Percentiles rank a stretch among this genome's conserved stretches.
Conservation (phyloP, 1,140 invertebrate genomes). For the Drosophila persimilis region DNA sequence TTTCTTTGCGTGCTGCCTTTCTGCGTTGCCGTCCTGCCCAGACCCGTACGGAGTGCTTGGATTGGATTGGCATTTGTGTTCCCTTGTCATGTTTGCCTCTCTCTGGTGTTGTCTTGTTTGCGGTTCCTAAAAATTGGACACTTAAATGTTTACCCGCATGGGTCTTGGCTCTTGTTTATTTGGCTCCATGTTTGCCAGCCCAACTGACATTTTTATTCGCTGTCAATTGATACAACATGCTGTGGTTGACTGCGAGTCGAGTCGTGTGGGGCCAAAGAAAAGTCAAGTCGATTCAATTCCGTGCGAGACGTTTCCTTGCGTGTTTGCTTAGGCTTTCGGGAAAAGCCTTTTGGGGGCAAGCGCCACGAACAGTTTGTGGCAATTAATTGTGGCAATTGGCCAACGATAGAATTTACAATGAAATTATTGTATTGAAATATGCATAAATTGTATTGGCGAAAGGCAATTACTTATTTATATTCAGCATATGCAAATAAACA, state of each 20-base stretch:
- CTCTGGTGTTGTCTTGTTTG: conserved; percentile 57
- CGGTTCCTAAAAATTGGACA: conserved; percentile 71
- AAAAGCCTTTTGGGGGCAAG: not conserved
- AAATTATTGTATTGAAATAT: conserved; percentile 53
- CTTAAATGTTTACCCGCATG: conserved; percentile 67
- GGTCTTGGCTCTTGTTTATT: conserved; percentile 55
- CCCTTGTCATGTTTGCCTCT: conserved; percentile 39
- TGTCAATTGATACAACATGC: conserved; percentile 82
- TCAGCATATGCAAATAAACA: conserved; percentile 53
- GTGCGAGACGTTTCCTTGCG: not conserved
- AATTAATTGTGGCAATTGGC: conserved; percentile 32
- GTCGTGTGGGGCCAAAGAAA: not conserved
- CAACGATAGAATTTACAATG: conserved; percentile 47
- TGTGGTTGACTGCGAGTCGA: conserved; percentile 11
- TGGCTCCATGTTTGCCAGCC: conserved; percentile 46
- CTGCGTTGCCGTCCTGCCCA: conserved; percentile 1
- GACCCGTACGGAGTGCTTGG: not conserved
- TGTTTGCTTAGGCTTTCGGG: not conserved
- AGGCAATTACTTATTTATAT: conserved; percentile 55
- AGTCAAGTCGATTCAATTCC: not conserved
- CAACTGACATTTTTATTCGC: conserved; percentile 80
- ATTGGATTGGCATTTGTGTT: conserved; percentile 43
- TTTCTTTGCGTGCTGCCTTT: conserved; percentile 22
- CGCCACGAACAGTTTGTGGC: not conserved
- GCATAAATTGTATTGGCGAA: conserved; percentile 46